Base-by-base conservation (phyloP, 2,113 vertebrate species). In the Pycnonotus jocosus region DNA sequence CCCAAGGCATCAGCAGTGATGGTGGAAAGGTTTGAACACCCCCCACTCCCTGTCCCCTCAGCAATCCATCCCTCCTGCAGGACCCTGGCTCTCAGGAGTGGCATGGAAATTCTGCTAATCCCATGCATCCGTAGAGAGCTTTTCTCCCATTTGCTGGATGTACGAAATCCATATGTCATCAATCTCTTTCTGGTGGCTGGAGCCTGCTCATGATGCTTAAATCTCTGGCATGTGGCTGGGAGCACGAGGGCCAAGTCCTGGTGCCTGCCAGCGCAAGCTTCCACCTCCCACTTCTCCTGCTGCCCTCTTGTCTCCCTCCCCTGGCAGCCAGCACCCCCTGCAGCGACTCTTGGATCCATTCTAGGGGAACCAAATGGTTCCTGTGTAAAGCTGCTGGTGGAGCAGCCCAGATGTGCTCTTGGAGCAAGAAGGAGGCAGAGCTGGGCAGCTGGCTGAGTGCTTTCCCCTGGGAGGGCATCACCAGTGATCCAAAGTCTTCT, bases 131-230 rank as follows among this genome's bases (percentile, higher is more conserved):
- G 0, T 60, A 2, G 76, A 86, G 72, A 90, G 85, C 68, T 90
- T 95, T 94, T 47, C 77, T 73, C 78, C 88, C 87, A 92, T 94
- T 92, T 88, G 80, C 76, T 51, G 79, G 64, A 96, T 71, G 88
- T 74, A 96, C 53, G 57, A 96, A 94, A 96, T 97, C 92, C 90
- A 94, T 96, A 95, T 95, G 93, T 70, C 88, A 92, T 61, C 93
- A 83, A 71, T 90, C 90, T 58, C 79, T 58, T 93, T 47, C 76
- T 81, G 82, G 88, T 93, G 82, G 79, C 90, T 83, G 85, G 37
- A 94, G 88, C 68, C 58, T 60, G 68, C 78, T 81, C 81, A 58
- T 12, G 85, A 71, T 90, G 96, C 92, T 97, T 92, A 96, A 95
- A 83, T 86, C 82, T 44, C 94, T 96, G 96, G 95, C 93, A 91